phyloP scores from a whole-genome alignment of 2,888 invertebrate genomes.

The Colostygia pectinataria region DNA sequence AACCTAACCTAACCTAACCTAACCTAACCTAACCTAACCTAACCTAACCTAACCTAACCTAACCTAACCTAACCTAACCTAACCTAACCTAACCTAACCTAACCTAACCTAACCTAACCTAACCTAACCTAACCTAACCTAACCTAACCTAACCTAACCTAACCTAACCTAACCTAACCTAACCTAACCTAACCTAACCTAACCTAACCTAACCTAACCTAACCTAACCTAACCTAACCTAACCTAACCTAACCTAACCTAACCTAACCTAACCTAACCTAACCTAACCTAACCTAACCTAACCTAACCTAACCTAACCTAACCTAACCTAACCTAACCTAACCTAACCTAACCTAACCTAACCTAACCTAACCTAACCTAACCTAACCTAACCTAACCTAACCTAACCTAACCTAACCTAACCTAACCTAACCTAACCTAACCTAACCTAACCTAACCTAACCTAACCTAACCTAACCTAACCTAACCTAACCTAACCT shows the following conservation, averaged over 20 bases:
- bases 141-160: constrained; percentile 21
- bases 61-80: constrained; percentile 15
- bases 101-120: constrained; percentile 22
- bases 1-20: constrained; percentile 17
- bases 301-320: constrained; percentile 9
- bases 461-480: constrained; percentile 26
- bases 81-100: constrained; percentile 21
- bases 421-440: constrained; percentile 15
- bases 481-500: constrained; percentile 28
- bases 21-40: constrained; percentile 15
- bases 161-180: constrained; percentile 22
- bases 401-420: constrained; percentile 15
- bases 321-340: constrained; percentile 11
- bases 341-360: constrained; percentile 7
- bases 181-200: constrained; percentile 26
- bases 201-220: constrained; percentile 23
- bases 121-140: constrained; percentile 21
- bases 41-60: constrained; percentile 21
- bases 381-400: constrained; percentile 20
- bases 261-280: constrained; percentile 19
- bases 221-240: constrained; percentile 27
- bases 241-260: constrained; percentile 19
- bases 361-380: constrained; percentile 16
- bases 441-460: constrained; percentile 15
- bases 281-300: constrained; percentile 19